Percentiles rank a stretch among this genome's conserved stretches.
These are phyloP conservation scores for Harpegnathos saltator DNA, from an alignment of 1,140 invertebrate species.

Conservation along the genomic window DNA sequence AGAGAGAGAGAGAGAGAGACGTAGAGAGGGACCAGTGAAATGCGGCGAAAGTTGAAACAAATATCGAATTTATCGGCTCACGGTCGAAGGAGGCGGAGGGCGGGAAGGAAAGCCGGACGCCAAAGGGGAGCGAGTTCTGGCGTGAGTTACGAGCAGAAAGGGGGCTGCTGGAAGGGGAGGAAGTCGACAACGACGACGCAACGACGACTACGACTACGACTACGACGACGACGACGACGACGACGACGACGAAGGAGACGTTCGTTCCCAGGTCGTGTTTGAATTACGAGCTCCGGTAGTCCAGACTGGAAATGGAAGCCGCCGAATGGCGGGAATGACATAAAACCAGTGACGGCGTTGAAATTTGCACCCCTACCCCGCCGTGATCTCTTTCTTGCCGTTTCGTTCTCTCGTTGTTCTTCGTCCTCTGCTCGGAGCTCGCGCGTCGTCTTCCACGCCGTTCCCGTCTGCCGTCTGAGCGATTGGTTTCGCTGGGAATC, in stretches of 20 bases:
- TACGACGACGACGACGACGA: slow-evolving; percentile 62
- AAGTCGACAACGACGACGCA: slow-evolving; percentile 68
- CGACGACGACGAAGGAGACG: slow-evolving; percentile 43
- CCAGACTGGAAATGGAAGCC: slow-evolving; percentile 77
- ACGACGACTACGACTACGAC: slow-evolving; percentile 65
- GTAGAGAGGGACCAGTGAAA: slow-evolving; percentile 69
- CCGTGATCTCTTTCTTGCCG: not conserved
- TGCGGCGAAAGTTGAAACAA: slow-evolving; percentile 81
- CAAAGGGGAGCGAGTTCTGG: slow-evolving; percentile 62
- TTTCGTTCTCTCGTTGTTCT: not conserved
- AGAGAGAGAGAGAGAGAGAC: slow-evolving; percentile 5
- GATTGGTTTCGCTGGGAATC: slow-evolving; percentile 64
- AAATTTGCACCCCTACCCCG: slow-evolving; percentile 69
- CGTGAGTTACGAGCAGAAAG: slow-evolving; percentile 77
- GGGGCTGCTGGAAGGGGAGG: slow-evolving; percentile 43
- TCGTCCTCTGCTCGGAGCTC: not conserved
- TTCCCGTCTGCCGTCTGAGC: slow-evolving; percentile 55
- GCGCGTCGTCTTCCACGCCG: slow-evolving; percentile 19
- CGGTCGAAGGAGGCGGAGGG: slow-evolving; percentile 23
- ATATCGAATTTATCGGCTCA: slow-evolving; percentile 81
- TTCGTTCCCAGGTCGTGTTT: slow-evolving; percentile 72
- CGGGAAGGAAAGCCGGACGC: slow-evolving; percentile 66
- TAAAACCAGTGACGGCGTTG: slow-evolving; percentile 76
- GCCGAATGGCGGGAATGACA: slow-evolving; percentile 78
- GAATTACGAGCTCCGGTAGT: slow-evolving; percentile 74